Conservation (phyloP, 2,888 invertebrate genomes). For the Monopis laevigella region DNA sequence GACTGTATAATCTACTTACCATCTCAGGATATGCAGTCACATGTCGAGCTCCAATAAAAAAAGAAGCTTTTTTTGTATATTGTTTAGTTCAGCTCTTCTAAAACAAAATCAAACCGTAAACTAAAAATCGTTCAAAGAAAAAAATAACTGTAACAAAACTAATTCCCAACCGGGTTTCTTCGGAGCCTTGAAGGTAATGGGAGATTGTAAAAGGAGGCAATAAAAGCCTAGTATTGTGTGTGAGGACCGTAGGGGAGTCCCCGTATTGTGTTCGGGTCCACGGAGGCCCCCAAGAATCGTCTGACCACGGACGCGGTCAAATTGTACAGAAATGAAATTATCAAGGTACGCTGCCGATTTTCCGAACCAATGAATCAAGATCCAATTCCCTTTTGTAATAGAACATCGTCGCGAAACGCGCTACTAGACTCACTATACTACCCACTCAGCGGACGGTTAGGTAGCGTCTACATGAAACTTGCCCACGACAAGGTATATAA, state of each 20-base stretch:
- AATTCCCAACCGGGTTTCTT: slow-evolving; percentile 48
- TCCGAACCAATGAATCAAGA: slow-evolving; percentile 68
- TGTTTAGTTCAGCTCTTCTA: too few species aligned
- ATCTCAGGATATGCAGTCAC: too few species aligned
- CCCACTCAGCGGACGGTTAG: slow-evolving; percentile 56
- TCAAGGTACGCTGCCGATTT: slow-evolving; percentile 69
- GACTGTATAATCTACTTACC: too few species aligned
- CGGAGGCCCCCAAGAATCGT: slow-evolving; percentile 58
- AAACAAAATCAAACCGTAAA: slow-evolving; percentile 19
- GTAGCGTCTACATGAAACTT: slow-evolving; percentile 16
- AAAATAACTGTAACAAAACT: slow-evolving; percentile 61
- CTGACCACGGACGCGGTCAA: slow-evolving; percentile 66
- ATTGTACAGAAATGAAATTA: slow-evolving; percentile 69
- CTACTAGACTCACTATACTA: slow-evolving; percentile 57
- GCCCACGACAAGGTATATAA: too few species aligned
- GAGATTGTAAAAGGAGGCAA: slow-evolving; percentile 67
- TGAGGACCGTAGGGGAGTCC: slow-evolving; percentile 57
- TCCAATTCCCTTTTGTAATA: slow-evolving; percentile 69
- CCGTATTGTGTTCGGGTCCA: slow-evolving; percentile 59
- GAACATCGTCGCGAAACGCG: slow-evolving; percentile 64
- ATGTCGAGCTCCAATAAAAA: too few species aligned
- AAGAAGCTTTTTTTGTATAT: too few species aligned
- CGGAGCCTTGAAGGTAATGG: slow-evolving; percentile 60
- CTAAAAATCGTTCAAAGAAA: slow-evolving; percentile 42
- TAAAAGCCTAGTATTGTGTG: slow-evolving; percentile 67